Evolutionary conservation across 2,113 vertebrate species (phyloP).

Genomic region (Numida meleagris): DNA sequence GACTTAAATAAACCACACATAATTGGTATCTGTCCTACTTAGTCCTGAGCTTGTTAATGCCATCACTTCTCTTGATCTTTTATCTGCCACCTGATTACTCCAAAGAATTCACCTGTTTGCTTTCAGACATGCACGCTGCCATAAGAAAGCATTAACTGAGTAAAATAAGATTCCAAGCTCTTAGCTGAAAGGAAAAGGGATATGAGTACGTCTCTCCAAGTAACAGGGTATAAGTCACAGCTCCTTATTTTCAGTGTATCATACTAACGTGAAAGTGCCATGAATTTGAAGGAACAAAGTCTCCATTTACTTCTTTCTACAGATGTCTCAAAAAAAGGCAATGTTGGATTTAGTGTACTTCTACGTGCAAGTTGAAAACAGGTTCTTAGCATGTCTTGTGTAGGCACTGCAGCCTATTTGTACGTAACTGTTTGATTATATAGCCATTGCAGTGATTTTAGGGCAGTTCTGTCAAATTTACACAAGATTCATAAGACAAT

Average conservation of each 20-base stretch:
- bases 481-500: accelerated
- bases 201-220: neutral
- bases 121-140: neutral
- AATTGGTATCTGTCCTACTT: conserved; percentile 1
- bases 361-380: neutral
- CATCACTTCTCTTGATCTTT: neutral
- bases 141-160: neutral
- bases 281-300: neutral
- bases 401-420: neutral
- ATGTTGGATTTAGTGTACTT: accelerated
- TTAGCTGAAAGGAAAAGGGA: neutral
- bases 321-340: neutral
- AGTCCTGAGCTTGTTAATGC: neutral
- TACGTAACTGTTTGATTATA: accelerated
- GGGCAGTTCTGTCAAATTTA: neutral
- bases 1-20: neutral
- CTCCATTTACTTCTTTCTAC: neutral
- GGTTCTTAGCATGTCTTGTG: accelerated
- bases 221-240: neutral
- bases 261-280: accelerated
- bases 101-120: neutral
- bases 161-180: neutral
- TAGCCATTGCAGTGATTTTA: neutral
- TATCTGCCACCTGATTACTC: neutral
- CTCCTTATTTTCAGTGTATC: neutral